phyloP scores from a whole-genome alignment of 2,888 invertebrate genomes.

The Pollenia griseotomentosa region DNA sequence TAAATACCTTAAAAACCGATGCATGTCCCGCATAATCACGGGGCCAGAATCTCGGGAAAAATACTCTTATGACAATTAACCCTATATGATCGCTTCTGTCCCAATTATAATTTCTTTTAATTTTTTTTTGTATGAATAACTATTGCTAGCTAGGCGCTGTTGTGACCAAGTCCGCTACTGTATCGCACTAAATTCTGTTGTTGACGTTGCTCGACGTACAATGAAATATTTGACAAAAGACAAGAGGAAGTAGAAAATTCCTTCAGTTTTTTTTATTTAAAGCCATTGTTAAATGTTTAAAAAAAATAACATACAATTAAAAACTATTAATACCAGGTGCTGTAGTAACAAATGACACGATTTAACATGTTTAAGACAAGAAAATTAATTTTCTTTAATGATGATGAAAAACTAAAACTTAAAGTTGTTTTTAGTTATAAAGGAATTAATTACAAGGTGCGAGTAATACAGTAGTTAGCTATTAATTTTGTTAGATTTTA shows the following conservation, averaged over 20 bases:
- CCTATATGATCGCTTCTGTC: no score
- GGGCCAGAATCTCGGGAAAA: no score
- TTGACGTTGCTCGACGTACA: slow-evolving; percentile 42
- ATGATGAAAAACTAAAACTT: slow-evolving; percentile 8
- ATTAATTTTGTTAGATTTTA: no score
- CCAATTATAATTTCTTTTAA: no score
- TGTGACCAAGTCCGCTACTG: slow-evolving; percentile 16
- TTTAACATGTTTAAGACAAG: slow-evolving; percentile 60
- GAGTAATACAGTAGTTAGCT: slow-evolving; percentile 17
- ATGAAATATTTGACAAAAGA: slow-evolving; percentile 50
- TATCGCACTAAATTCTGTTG: slow-evolving; percentile 8
- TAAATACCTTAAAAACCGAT: no score
- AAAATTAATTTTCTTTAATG: slow-evolving; percentile 57
- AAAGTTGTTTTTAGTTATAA: background rate
- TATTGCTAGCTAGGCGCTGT: background rate
- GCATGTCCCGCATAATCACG: no score
- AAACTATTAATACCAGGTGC: slow-evolving; percentile 62
- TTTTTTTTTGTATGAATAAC: no score
- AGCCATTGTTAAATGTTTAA: background rate
- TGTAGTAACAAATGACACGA: slow-evolving; percentile 59
- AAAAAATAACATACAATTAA: slow-evolving; percentile 38
- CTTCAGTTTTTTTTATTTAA: slow-evolving; percentile 2
- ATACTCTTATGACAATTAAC: no score
- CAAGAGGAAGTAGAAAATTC: slow-evolving; percentile 23
- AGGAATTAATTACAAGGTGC: background rate